Base-by-base conservation (phyloP, 2,888 invertebrate genomes). In the Euplagia quadripunctaria region DNA sequence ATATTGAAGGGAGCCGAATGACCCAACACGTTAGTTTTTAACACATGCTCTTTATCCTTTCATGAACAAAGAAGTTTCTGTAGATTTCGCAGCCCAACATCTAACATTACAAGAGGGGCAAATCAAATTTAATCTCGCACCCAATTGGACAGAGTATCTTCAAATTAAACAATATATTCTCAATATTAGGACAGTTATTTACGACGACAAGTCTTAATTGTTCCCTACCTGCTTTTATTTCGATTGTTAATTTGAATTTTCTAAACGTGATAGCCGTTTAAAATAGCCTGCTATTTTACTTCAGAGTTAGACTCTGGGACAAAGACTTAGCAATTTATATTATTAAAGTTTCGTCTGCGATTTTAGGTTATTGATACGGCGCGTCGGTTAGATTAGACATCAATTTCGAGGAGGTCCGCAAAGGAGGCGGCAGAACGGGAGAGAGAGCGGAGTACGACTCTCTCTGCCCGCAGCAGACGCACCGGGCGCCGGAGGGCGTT, bases 61-160 rank as follows among this genome's bases (percentile, higher is more conserved):
- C 6, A 42, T 41, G 43, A 17, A 20, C 12, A 67, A 49, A 52
- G 16, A 41, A 14, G 2, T n/a, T n/a, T 3, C 65, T 55, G 72
- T 68, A 9, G 4, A 1, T 17, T 74, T 78, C n/a, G n/a, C 46
- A 41, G 81, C 82, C 76, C 46, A 0, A 31, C 70, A 65, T 74
- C 42, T 78, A 73, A 73, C 78, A 73, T 84, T 81, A 82, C 84
- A 76, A 75, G 74, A 49, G 76, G 70, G 69, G 72, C 81, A 78
- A 84, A 79, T 82, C 76, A 82, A 84, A 84, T 84, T 84, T 81
- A 84, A 84, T 84, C 79, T 81, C 64, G 67, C 70, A 74, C 78
- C 71, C 79, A 84, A 84, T 84, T 84, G 84, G 75, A 79, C 65
- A 43, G 64, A 77, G 74, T 79, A 72, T 79, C 75, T 79, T 79